Base-by-base conservation (phyloP, 2,113 vertebrate species). In the Harpagus bidentatus region DNA sequence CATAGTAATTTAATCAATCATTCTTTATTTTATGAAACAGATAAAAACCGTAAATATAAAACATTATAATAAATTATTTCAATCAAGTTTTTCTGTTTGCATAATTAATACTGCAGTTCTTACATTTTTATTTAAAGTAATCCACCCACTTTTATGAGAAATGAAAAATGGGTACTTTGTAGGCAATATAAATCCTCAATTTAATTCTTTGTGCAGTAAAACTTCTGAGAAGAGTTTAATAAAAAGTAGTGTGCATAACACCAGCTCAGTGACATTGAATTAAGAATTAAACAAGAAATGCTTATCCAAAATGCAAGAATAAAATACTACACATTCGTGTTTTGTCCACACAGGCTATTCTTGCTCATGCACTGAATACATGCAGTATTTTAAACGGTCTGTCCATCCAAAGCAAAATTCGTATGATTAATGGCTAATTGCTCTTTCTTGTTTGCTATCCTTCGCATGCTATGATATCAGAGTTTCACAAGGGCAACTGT, bases 401-500 rank as follows among this genome's bases (percentile, higher is more conserved):
- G 83, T 71, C 88, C 84, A 92, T 87, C 91, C 86, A 95, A 50
- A 10, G 82, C 82, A 97, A 97, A 97, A 87, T 72, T 62, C 89
- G 80, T 95, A 93, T 92, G 95, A 97, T 96, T 92, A 97, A 95
- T 96, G 91, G 78, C 90, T 96, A 97, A 97, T 93, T 95, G 87
- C 93, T 97, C 95, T 81, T 91, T 96, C 92, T 96, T 95, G 87
- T 90, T 96, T 95, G 93, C 93, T 94, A 84, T 81, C 94, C 93
- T 73, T 91, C 19, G 4, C 85, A 92, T 86, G 94, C 92, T 88
- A 94, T 88, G 71, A 93, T 95, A 97, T 95, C 92, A 94, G 94
- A 94, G 94, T 95, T 95, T 93, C 94, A 95, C 85, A 96, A 96
- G 93, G 95, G 90, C 95, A 96, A 94, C 87, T 88, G 82, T 83